phyloP scores from a whole-genome alignment of 1,140 invertebrate genomes.

The Apocrypta bakeri region DNA sequence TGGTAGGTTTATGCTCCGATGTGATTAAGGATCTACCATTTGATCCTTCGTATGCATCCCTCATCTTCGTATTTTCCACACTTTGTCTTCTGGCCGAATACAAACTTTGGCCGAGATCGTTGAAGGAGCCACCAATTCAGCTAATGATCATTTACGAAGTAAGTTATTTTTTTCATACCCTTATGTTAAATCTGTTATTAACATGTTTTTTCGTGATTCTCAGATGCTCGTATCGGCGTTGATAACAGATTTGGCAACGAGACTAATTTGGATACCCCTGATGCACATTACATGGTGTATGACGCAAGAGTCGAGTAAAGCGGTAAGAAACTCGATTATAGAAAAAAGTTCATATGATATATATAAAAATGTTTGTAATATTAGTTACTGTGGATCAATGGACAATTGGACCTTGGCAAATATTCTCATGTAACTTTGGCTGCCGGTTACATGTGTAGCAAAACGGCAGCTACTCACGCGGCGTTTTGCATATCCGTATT shows the following conservation, averaged over 20 bases:
- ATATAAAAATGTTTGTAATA: too few species aligned
- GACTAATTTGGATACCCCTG: constrained; percentile 68
- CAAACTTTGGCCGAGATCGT: constrained; percentile 68
- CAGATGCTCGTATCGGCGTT: constrained; percentile 70
- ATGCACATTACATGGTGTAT: constrained; percentile 64
- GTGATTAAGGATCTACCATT: constrained; percentile 57
- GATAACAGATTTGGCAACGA: constrained; percentile 66
- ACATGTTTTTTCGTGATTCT: background rate
- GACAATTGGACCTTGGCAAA: constrained; percentile 51
- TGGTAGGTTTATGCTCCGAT: constrained; percentile 69
- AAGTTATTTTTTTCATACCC: constrained; percentile 9
- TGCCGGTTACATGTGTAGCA: constrained; percentile 62
- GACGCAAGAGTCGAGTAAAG: constrained; percentile 68
- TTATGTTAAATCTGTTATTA: background rate
- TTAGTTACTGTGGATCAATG: constrained; percentile 66
- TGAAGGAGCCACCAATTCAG: constrained; percentile 70
- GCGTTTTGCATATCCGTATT: constrained; percentile 67
- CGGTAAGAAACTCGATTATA: constrained; percentile 56
- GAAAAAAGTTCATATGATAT: too few species aligned
- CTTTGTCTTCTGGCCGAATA: constrained; percentile 70
- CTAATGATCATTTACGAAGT: constrained; percentile 72
- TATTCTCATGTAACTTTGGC: constrained; percentile 56
- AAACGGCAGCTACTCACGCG: constrained; percentile 62
- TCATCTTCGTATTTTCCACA: constrained; percentile 68
- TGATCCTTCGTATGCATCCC: constrained; percentile 66